Percentiles rank a stretch among this genome's conserved stretches.
Evolutionary conservation across 1,140 invertebrate genomes (phyloP).

Genomic region (Drosophila pallidifrons): DNA sequence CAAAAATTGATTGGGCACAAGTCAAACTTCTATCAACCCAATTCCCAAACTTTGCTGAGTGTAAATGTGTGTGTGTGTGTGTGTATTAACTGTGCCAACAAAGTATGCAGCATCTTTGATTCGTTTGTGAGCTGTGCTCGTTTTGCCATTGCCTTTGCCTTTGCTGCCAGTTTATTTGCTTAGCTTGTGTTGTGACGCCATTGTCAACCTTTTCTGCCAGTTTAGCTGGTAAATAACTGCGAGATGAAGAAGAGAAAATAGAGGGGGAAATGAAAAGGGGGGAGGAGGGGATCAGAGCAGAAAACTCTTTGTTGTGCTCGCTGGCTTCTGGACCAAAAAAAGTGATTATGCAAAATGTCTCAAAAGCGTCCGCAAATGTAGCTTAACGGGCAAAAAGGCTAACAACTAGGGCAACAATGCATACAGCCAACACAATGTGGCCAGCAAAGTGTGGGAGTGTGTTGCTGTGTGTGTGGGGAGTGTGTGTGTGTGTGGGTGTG

Average conservation of each 20-base stretch:
- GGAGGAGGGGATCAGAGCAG: too few species aligned
- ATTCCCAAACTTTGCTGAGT: neutral
- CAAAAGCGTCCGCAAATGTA: slow-evolving; percentile 10
- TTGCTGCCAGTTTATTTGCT: neutral
- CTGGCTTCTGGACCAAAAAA: slow-evolving; percentile 8
- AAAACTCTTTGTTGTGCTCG: neutral
- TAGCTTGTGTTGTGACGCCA: slow-evolving; percentile 1
- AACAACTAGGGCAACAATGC: slow-evolving; percentile 20
- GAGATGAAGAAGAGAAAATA: too few species aligned
- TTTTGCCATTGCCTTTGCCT: neutral
- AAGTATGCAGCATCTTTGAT: slow-evolving; percentile 14
- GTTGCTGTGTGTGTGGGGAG: slow-evolving; percentile 5
- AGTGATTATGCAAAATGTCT: slow-evolving; percentile 42
- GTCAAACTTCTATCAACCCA: neutral
- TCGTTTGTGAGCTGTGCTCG: neutral
- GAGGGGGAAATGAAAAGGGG: neutral
- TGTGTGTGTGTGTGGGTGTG: neutral
- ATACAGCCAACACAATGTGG: neutral
- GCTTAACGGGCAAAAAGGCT: slow-evolving; percentile 20
- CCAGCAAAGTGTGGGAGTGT: neutral
- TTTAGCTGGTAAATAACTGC: neutral
- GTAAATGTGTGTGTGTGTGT: neutral
- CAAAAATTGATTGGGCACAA: slow-evolving; percentile 3
- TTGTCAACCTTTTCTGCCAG: slow-evolving; percentile 23
- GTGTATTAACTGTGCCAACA: slow-evolving; percentile 28